Evolutionary conservation across 2,797 vertebrate species (phyloP).

Genomic region (Naso thynnoides): DNA sequence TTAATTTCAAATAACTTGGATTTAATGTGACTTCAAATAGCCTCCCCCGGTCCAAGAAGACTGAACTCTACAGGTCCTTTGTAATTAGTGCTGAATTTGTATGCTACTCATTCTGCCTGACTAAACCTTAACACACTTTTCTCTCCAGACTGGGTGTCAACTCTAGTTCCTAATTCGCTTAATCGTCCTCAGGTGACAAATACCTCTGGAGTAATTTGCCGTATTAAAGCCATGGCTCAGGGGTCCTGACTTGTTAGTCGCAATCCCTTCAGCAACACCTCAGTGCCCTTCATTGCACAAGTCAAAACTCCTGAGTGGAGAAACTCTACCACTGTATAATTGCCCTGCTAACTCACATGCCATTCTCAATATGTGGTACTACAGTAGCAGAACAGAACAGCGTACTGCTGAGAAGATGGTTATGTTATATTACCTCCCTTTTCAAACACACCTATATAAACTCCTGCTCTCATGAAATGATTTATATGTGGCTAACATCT

Average conservation of each 20-base stretch:
- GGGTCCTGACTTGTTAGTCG: conserved; percentile 59
- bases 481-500: conserved; percentile 41
- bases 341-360: conserved; percentile 36
- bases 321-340: conserved; percentile 45
- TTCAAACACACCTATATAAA: conserved; percentile 37
- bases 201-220: conserved; percentile 72
- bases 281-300: conserved; percentile 62
- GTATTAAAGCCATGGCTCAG: conserved; percentile 67
- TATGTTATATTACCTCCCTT: conserved; percentile 11
- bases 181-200: conserved; percentile 80
- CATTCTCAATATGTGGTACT: conserved; percentile 39
- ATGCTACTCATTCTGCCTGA: conserved; percentile 55
- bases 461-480: conserved; percentile 8
- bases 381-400: conserved; percentile 30
- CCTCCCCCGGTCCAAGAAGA: conserved; percentile 20
- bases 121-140: conserved; percentile 54
- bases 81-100: conserved; percentile 47
- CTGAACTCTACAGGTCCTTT: conserved; percentile 25
- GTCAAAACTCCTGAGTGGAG: conserved; percentile 52
- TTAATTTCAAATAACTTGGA: neutral
- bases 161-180: conserved; percentile 63
- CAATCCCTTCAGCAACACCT: conserved; percentile 67
- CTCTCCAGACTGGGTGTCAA: conserved; percentile 61
- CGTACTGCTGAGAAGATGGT: conserved; percentile 36
- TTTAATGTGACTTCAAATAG: conserved; percentile 24